phyloP scores from a whole-genome alignment of 2,113 vertebrate species.

The Crotalus viridis region DNA sequence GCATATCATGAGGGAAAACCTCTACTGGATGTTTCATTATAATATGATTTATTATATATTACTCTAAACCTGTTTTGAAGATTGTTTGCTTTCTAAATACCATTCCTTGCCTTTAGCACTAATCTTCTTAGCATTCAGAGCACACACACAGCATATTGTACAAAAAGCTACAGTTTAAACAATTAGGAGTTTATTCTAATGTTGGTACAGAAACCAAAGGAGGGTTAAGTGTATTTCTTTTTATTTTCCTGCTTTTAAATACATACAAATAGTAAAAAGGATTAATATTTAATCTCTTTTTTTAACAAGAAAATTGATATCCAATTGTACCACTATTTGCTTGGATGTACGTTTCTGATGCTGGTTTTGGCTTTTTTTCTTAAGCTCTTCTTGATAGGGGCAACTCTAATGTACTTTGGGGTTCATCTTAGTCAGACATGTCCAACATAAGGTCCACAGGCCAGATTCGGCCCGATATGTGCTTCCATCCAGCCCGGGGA shows the following conservation, averaged over 20 bases:
- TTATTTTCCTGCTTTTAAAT: neutral
- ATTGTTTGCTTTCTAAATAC: neutral
- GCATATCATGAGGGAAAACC: neutral
- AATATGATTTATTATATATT: neutral
- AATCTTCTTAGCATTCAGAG: conserved; percentile 11
- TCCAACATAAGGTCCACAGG: too few relatives aligned
- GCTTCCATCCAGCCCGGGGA: too few relatives aligned
- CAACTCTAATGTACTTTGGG: neutral
- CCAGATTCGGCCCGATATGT: too few relatives aligned
- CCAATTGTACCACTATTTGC: neutral
- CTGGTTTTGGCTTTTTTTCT: too few relatives aligned
- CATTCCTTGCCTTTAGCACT: neutral
- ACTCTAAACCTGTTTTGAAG: neutral
- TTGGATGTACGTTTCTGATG: neutral
- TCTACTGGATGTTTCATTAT: neutral
- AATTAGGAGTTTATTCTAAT: neutral
- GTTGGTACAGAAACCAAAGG: neutral
- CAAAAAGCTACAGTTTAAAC: neutral
- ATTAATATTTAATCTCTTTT: neutral
- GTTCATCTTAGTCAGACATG: neutral
- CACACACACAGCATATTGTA: neutral
- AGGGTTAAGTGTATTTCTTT: neutral
- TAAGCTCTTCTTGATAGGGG: neutral
- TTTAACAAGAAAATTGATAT: neutral
- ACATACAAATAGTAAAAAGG: neutral